phyloP scores from a whole-genome alignment of 2,797 vertebrate genomes.

The Rhadinocentrus ornatus region DNA sequence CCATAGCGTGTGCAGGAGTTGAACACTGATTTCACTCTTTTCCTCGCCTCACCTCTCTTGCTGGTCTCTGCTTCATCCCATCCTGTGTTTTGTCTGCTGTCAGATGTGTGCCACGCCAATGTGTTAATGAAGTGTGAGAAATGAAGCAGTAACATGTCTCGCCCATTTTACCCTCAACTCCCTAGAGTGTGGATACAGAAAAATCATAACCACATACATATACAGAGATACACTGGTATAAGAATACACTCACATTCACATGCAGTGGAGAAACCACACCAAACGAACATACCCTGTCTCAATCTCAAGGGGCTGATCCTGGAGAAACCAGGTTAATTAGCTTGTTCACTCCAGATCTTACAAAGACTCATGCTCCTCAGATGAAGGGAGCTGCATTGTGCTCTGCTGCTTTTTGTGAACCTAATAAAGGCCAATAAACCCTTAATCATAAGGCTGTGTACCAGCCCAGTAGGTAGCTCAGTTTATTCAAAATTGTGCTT shows the following conservation, averaged over 20 bases:
- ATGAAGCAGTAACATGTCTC: slow-evolving; percentile 87
- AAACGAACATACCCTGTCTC: slow-evolving; percentile 52
- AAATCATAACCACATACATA: slow-evolving; percentile 2
- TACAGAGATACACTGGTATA: slow-evolving; percentile 7
- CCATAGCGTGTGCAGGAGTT: slow-evolving; percentile 11
- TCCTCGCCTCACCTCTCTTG: slow-evolving; percentile 6
- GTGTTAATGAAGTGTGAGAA: slow-evolving; percentile 95
- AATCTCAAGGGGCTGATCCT: slow-evolving; percentile 84
- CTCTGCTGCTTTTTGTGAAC: slow-evolving; percentile 67
- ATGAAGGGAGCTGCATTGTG: slow-evolving; percentile 72
- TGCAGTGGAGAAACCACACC: not conserved
- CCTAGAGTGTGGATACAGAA: slow-evolving; percentile 47
- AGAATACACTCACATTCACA: slow-evolving; percentile 12
- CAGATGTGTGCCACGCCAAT: slow-evolving; percentile 69
- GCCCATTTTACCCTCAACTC: slow-evolving; percentile 75
- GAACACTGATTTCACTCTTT: slow-evolving; percentile 30
- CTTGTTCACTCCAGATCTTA: slow-evolving; percentile 84
- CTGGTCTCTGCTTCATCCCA: slow-evolving; percentile 17
- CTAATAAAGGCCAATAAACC: slow-evolving; percentile 73
- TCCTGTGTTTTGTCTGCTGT: slow-evolving; percentile 65
- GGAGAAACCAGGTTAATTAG: slow-evolving; percentile 90
- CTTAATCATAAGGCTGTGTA: slow-evolving; percentile 62
- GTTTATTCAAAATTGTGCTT: slow-evolving; percentile 64
- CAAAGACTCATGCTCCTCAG: slow-evolving; percentile 71
- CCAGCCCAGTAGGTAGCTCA: slow-evolving; percentile 55